Evolutionary conservation across 1,140 invertebrate species (phyloP).

Genomic region (Macrotrachela quadricornifera): DNA sequence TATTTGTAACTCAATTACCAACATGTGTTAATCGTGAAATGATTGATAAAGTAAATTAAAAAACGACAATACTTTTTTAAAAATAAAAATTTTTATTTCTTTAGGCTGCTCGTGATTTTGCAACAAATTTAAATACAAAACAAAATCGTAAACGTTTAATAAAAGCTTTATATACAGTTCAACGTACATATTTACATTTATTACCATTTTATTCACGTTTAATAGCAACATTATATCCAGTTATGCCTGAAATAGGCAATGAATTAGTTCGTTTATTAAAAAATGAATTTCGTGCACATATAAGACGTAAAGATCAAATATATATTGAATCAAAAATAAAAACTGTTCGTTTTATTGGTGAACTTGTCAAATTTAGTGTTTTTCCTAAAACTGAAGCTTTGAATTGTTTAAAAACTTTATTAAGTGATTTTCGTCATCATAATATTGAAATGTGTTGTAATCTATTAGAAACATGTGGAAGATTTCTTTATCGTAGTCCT

Average conservation of each 20-base stretch:
- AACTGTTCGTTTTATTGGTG: slow-evolving; percentile 78
- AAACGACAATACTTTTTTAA: too few species aligned
- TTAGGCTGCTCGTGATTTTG: slow-evolving; percentile 66
- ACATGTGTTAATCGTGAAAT: slow-evolving; percentile 86
- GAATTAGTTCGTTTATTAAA: slow-evolving; percentile 68
- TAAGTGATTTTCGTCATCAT: slow-evolving; percentile 87
- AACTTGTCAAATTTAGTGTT: slow-evolving; percentile 81
- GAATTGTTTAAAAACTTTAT: slow-evolving; percentile 68
- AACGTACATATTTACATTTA: slow-evolving; percentile 54
- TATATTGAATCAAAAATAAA: slow-evolving; percentile 97
- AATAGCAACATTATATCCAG: slow-evolving; percentile 70
- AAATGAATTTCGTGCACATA: slow-evolving; percentile 81
- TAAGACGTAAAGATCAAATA: slow-evolving; percentile 86
- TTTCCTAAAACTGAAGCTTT: slow-evolving; percentile 81
- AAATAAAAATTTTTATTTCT: too few species aligned
- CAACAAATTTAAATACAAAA: slow-evolving; percentile 78
- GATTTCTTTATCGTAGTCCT: slow-evolving; percentile 66
- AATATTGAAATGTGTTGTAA: slow-evolving; percentile 98
- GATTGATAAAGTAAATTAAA: slow-evolving; percentile 50
- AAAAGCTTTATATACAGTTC: slow-evolving; percentile 34
- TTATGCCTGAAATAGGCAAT: slow-evolving; percentile 51
- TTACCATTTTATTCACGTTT: slow-evolving; percentile 83
- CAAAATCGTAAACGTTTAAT: slow-evolving; percentile 76
- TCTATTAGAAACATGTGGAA: slow-evolving; percentile 75
- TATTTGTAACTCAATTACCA: slow-evolving; percentile 61